phyloP scores from a whole-genome alignment of 2,113 vertebrate genomes.

The Oncorhynchus kisutch region DNA sequence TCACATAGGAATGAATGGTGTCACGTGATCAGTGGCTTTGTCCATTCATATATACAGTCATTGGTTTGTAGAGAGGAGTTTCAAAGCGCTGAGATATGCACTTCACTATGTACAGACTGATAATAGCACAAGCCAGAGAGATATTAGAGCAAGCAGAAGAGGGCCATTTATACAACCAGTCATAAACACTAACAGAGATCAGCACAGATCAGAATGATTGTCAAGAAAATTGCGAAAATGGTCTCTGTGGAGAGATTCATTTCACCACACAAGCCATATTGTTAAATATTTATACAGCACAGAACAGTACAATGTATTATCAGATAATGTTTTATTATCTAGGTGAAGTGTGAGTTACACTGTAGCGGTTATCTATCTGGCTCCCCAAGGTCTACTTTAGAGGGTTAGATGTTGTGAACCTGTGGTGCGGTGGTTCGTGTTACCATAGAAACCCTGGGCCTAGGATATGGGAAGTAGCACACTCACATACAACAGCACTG shows the following conservation, averaged over 20 bases:
- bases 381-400: no score
- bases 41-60: no score
- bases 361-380: neutral
- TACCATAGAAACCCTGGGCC: no score
- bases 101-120: no score
- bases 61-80: no score
- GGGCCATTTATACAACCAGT: neutral
- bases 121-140: neutral
- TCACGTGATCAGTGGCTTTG: no score
- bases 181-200: neutral
- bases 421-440: no score
- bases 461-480: no score
- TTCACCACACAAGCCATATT: neutral
- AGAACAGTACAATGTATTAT: neutral
- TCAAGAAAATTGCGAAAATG: neutral
- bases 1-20: no score
- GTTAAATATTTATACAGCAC: neutral
- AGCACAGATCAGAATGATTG: neutral
- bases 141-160: neutral
- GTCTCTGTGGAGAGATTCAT: neutral
- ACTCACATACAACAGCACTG: no score
- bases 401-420: no score
- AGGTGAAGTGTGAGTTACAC: conserved; percentile 11
- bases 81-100: no score
- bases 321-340: neutral